These are phyloP conservation scores for Malthinus flaveolus DNA, from an alignment of 2,888 invertebrate genomes.

Conservation along the genomic window DNA sequence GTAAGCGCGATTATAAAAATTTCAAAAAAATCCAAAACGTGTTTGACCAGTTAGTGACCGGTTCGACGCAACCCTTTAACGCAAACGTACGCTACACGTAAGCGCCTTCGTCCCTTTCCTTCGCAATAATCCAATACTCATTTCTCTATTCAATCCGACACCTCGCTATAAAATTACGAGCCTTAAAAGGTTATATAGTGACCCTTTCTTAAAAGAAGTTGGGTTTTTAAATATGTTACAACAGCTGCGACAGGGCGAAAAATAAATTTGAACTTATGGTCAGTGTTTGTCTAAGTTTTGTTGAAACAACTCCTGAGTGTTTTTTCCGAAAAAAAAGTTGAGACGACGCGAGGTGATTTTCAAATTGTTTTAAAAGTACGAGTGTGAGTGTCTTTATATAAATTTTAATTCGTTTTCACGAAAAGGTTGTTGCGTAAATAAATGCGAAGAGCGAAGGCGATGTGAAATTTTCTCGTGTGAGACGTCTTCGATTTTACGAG, in stretches of 20 bases:
- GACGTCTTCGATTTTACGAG: too few species aligned
- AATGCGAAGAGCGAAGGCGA: too few species aligned
- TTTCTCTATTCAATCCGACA: conserved; percentile 7
- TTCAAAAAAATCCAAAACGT: conserved; percentile 46
- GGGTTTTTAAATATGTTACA: conserved; percentile 22
- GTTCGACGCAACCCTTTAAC: conserved; percentile 20
- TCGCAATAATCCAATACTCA: not conserved
- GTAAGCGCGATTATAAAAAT: conserved; percentile 7
- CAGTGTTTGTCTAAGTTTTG: conserved; percentile 33
- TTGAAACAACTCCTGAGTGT: conserved; percentile 1
- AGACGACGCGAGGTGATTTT: too few species aligned
- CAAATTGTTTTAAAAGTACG: not conserved
- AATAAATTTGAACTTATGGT: conserved; percentile 34
- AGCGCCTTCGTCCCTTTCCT: conserved; percentile 12
- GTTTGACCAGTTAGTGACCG: conserved; percentile 54
- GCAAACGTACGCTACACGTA: conserved; percentile 2
- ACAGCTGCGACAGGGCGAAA: conserved; percentile 34
- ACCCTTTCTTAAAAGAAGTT: conserved; percentile 44
- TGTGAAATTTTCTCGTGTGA: too few species aligned
- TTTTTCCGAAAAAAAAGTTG: too few species aligned
- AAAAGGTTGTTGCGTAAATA: too few species aligned
- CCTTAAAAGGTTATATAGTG: conserved; percentile 30
- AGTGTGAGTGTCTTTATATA: not conserved
- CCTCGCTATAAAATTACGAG: conserved; percentile 6
- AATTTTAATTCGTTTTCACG: not conserved